Evolutionary conservation across 2,888 invertebrate species (phyloP).

Genomic region (Trimorus sp.): DNA sequence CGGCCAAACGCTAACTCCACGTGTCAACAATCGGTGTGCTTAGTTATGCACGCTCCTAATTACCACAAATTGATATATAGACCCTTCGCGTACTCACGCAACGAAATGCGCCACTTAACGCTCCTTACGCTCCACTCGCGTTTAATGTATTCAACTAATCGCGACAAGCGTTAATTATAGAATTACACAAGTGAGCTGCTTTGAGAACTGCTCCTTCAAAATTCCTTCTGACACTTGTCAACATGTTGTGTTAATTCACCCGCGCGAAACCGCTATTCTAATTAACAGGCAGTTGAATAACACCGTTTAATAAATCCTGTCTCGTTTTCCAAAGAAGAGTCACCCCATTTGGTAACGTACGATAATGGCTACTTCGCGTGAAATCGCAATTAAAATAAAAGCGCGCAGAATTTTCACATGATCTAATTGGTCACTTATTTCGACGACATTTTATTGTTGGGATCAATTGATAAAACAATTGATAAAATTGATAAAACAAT

Average conservation of each 20-base stretch:
- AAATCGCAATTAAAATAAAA: too few species aligned
- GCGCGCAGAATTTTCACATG: too few species aligned
- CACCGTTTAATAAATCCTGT: background rate
- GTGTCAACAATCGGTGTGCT: conserved; percentile 75
- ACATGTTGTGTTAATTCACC: conserved; percentile 55
- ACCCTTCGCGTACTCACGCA: conserved; percentile 57
- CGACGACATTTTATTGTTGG: too few species aligned
- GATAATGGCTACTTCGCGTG: too few species aligned
- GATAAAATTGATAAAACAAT: too few species aligned
- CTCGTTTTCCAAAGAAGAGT: background rate
- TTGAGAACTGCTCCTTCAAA: background rate
- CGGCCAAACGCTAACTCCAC: conserved; percentile 78
- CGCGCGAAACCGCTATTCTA: conserved; percentile 50
- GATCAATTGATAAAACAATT: too few species aligned
- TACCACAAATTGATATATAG: conserved; percentile 71
- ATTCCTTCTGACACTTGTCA: conserved; percentile 48
- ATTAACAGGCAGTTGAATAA: conserved; percentile 44
- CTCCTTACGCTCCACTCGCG: conserved; percentile 70
- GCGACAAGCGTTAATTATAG: conserved; percentile 76
- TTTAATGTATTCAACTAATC: conserved; percentile 80
- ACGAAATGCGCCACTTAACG: conserved; percentile 72
- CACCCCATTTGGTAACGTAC: too few species aligned
- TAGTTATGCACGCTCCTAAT: conserved; percentile 81
- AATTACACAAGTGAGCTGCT: conserved; percentile 73
- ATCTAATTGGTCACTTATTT: too few species aligned